Evolutionary conservation across 2,113 vertebrate species (phyloP).

Genomic region (Cacatua alba): DNA sequence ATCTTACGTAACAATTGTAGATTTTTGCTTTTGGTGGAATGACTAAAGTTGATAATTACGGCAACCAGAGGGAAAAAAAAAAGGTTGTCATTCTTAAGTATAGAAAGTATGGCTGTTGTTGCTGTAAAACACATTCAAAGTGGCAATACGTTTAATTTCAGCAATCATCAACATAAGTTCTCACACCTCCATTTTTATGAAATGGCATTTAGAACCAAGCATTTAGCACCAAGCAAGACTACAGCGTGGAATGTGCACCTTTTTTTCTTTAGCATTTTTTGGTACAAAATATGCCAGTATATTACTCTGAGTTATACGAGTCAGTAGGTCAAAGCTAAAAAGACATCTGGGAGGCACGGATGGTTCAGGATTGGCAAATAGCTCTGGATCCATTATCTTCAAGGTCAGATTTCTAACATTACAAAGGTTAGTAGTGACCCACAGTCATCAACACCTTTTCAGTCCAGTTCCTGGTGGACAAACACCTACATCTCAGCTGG

Average conservation of each 20-base stretch:
- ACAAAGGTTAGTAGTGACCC: background rate
- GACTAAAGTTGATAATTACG: background rate
- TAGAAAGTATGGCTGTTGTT: background rate
- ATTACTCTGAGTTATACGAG: background rate
- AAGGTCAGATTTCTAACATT: background rate
- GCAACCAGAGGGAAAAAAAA: background rate
- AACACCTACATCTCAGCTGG: background rate
- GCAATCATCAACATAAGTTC: background rate
- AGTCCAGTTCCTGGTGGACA: background rate
- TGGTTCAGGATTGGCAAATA: background rate
- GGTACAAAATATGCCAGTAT: background rate
- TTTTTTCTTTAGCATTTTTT: background rate
- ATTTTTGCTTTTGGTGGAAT: background rate
- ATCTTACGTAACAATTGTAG: background rate
- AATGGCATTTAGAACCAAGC: conserved; percentile 13
- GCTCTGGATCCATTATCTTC: background rate
- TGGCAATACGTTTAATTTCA: background rate
- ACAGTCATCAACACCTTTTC: background rate
- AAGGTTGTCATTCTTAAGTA: background rate
- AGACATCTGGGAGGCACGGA: conserved; percentile 45
- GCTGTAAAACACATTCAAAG: background rate
- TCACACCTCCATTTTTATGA: conserved; percentile 26
- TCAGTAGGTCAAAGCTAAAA: background rate
- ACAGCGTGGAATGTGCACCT: background rate
- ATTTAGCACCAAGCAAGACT: background rate